Evolutionary conservation across 2,797 vertebrate genomes (phyloP).

Genomic region (Urosaurus nigricauda): DNA sequence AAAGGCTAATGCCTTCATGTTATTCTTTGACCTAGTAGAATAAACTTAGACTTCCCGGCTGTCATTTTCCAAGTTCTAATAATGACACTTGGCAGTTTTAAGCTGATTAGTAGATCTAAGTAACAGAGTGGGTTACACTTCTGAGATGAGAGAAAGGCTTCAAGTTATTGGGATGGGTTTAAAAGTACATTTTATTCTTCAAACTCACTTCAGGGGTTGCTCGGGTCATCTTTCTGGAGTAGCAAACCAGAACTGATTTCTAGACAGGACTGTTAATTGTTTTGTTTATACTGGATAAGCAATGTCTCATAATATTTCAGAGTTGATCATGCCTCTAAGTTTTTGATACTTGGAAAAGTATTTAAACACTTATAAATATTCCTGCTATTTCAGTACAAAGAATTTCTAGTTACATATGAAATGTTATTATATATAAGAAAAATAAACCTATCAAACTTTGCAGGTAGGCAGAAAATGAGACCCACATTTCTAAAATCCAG

Average conservation of each 20-base stretch:
- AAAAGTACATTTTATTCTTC: conserved; percentile 58
- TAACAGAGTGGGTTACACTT: conserved; percentile 36
- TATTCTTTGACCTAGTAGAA: conserved; percentile 59
- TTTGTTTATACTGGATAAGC: conserved; percentile 1
- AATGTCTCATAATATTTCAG: conserved; percentile 23
- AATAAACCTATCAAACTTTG: not conserved
- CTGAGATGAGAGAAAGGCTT: not conserved
- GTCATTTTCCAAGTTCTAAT: conserved; percentile 46
- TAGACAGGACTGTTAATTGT: conserved; percentile 11
- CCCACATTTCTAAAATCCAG: not conserved
- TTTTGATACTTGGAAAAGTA: conserved; percentile 19
- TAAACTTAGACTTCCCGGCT: conserved; percentile 53
- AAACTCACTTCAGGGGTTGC: conserved; percentile 9
- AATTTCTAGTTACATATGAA: not conserved
- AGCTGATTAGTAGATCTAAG: conserved; percentile 42
- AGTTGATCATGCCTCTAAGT: not conserved
- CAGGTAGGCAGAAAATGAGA: not conserved
- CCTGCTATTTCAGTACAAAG: not conserved
- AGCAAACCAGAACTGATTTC: conserved; percentile 21
- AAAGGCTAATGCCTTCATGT: conserved; percentile 64
- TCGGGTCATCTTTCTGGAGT: conserved; percentile 12
- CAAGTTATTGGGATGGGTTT: conserved; percentile 33
- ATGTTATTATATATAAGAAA: conserved; percentile 6
- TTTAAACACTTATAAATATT: conserved; percentile 16
- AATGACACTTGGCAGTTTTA: conserved; percentile 37